A percentile compares a stretch with the other conserved stretches of the same genome.
phyloP scores from a whole-genome alignment of 2,113 vertebrate species.

The Actenoides hombroni region DNA sequence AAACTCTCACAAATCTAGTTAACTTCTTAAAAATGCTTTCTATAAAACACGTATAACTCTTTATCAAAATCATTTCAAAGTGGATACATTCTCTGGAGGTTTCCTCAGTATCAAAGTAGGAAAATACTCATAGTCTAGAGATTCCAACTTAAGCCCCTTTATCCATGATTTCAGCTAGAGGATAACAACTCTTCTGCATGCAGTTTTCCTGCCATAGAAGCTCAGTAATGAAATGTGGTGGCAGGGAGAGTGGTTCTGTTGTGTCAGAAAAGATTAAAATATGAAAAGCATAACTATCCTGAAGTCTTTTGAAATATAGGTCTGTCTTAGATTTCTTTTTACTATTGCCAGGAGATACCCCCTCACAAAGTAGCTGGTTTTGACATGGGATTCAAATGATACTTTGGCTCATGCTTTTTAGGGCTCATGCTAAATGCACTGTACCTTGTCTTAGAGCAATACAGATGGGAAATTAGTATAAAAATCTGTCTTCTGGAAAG shows the following conservation, averaged over 20 bases:
- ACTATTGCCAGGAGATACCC: neutral
- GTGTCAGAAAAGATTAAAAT: slow-evolving; percentile 42
- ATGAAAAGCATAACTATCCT: neutral
- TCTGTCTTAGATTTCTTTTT: neutral
- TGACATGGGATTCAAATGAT: neutral
- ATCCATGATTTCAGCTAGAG: slow-evolving; percentile 18
- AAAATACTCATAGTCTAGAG: slow-evolving; percentile 7
- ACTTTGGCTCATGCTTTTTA: neutral
- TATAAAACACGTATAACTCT: slow-evolving; percentile 6
- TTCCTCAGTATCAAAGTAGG: slow-evolving; percentile 26
- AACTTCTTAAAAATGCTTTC: slow-evolving; percentile 44
- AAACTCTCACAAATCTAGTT: slow-evolving; percentile 3
- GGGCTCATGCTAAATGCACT: neutral
- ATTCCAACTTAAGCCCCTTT: slow-evolving; percentile 9
- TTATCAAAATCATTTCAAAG: slow-evolving; percentile 63
- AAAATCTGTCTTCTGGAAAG: neutral
- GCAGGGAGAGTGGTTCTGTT: neutral
- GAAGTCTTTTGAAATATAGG: neutral
- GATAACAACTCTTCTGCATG: neutral
- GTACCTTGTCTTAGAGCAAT: neutral
- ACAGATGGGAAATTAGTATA: neutral
- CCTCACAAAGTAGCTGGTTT: neutral
- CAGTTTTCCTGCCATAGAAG: neutral
- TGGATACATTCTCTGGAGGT: slow-evolving; percentile 8
- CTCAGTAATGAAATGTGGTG: neutral